phyloP scores from a whole-genome alignment of 2,113 vertebrate species.

The Mus pahari region DNA sequence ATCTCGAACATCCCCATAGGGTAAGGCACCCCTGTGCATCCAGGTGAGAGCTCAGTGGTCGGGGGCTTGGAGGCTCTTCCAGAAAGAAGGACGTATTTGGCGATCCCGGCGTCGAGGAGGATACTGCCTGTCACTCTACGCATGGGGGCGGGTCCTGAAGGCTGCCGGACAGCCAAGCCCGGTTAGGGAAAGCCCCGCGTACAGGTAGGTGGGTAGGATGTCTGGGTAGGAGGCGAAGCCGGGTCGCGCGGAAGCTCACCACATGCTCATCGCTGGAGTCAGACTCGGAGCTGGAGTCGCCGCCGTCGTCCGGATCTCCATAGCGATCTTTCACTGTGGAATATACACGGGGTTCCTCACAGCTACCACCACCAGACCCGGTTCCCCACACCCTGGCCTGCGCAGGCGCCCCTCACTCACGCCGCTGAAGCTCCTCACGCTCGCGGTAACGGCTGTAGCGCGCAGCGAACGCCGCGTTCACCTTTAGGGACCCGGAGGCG shows the following conservation, averaged over 20 bases:
- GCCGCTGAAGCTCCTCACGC: conserved; percentile 92
- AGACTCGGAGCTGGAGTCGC: conserved; percentile 89
- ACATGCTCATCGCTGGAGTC: conserved; percentile 89
- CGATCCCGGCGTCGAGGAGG: neutral
- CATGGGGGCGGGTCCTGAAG: neutral
- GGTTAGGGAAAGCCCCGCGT: neutral
- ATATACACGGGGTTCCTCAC: neutral
- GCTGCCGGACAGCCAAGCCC: neutral
- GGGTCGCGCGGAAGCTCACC: conserved; percentile 80
- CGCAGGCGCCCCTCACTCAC: conserved; percentile 86
- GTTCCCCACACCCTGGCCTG: rapidly evolving
- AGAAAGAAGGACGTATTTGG: neutral
- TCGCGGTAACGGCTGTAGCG: conserved; percentile 92
- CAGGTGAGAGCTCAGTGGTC: neutral
- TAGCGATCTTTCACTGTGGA: conserved; percentile 92
- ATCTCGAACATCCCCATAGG: neutral
- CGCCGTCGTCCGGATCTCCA: conserved; percentile 83
- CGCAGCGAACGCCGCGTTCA: conserved; percentile 91
- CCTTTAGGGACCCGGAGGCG: conserved; percentile 79
- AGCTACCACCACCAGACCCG: neutral
- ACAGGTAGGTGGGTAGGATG: no score
- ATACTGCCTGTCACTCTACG: neutral
- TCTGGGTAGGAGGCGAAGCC: neutral
- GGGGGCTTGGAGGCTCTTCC: neutral
- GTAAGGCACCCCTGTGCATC: neutral